These are phyloP conservation scores for Chionoecetes opilio DNA, from an alignment of 1,140 invertebrate genomes.

Conservation along the genomic window DNA sequence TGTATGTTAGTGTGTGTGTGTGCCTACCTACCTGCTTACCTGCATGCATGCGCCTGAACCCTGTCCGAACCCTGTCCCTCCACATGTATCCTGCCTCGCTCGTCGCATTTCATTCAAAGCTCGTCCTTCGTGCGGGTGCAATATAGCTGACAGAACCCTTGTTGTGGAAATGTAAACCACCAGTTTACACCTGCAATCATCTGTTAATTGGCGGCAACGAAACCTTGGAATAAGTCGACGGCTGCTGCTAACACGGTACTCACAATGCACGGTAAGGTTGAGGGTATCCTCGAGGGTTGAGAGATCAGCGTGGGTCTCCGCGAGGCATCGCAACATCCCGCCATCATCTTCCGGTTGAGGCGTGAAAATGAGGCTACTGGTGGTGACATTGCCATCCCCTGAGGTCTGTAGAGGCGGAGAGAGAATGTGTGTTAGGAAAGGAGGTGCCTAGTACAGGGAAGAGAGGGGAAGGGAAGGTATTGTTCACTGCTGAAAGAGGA, in stretches of 20 bases:
- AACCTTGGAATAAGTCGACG: too few relatives aligned
- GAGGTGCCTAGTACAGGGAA: background rate
- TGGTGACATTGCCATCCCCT: conserved; percentile 31
- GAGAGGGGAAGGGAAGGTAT: too few relatives aligned
- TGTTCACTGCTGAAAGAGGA: too few relatives aligned
- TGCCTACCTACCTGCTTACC: too few relatives aligned
- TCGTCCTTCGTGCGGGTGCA: too few relatives aligned
- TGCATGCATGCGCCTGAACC: too few relatives aligned
- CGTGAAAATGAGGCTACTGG: background rate
- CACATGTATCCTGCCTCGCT: background rate
- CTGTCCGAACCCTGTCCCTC: background rate
- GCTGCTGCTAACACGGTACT: background rate
- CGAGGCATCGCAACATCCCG: background rate
- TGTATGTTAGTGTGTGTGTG: too few relatives aligned
- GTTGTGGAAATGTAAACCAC: too few relatives aligned
- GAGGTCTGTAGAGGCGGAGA: background rate
- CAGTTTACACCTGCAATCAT: too few relatives aligned
- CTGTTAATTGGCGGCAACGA: too few relatives aligned
- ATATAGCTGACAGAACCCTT: too few relatives aligned
- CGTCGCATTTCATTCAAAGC: background rate
- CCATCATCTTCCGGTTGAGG: background rate
- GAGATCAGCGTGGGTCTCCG: background rate
- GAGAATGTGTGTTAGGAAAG: background rate
- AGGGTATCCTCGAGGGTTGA: background rate
- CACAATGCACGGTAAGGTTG: conserved; percentile 3